These are phyloP conservation scores for Raphicerus campestris DNA, from an alignment of 2,113 vertebrate genomes.

Conservation along the genomic window DNA sequence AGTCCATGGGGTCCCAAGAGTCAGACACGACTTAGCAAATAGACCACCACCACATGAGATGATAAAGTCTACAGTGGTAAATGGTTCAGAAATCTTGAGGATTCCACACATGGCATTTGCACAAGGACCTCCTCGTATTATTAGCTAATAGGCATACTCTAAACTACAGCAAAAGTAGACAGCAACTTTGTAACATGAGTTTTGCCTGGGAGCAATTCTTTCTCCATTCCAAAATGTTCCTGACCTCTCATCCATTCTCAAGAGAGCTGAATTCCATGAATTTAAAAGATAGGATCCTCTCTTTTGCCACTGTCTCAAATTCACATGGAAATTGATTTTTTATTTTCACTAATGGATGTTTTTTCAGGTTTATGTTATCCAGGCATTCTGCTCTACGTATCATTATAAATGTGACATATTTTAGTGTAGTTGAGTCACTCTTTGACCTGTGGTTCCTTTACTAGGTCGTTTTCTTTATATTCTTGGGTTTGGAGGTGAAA, in stretches of 20 bases:
- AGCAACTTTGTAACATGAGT: not conserved
- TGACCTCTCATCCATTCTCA: not conserved
- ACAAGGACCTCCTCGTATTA: not conserved
- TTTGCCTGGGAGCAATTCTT: not conserved
- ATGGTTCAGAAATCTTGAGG: not conserved
- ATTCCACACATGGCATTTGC: not conserved
- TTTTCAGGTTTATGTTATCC: not conserved
- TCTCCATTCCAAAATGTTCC: not conserved
- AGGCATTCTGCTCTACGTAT: not conserved
- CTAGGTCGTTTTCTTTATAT: not conserved
- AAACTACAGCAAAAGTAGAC: not conserved
- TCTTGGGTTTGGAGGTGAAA: not conserved
- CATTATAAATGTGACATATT: not conserved
- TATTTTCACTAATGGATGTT: not conserved
- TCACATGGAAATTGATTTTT: not conserved
- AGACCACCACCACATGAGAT: not conserved
- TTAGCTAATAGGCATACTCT: not conserved
- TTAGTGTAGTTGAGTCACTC: not conserved
- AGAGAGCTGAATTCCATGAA: not conserved
- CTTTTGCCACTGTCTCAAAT: not conserved
- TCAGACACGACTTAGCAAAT: not conserved
- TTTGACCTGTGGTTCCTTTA: not conserved
- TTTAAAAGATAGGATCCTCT: not conserved
- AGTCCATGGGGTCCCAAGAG: not conserved
- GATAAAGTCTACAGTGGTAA: not conserved